A percentile compares a stretch with the other conserved stretches of the same genome.
Conservation (phyloP, 35 echinoderm and acorn worm genomes). For the Antedon bifida region DNA sequence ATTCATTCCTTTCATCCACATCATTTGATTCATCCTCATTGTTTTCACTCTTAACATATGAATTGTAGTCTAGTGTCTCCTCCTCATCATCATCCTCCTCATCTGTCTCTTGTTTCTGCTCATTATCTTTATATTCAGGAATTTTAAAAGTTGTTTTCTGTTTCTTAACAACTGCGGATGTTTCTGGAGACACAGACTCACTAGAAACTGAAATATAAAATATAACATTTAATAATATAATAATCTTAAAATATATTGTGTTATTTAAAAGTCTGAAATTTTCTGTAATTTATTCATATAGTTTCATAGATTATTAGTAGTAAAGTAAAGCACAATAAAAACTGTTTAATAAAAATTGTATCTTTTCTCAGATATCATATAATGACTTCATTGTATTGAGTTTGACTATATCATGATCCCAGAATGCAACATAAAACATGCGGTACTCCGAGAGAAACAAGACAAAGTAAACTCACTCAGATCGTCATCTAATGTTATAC, state of each 20-base stretch:
- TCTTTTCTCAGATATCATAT: neutral
- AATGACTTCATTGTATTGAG: neutral
- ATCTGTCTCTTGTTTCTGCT: neutral
- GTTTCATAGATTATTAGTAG: no score
- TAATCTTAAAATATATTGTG: no score
- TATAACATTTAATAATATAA: no score
- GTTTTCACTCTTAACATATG: neutral
- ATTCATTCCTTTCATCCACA: neutral
- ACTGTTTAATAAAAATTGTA: no score
- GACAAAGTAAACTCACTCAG: neutral
- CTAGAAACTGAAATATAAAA: no score
- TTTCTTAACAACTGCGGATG: neutral
- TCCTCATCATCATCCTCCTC: conserved; percentile 2
- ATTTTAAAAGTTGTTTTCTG: neutral
- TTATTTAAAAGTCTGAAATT: no score
- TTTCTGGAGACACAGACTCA: neutral
- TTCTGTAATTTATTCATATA: no score
- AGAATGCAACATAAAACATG: neutral
- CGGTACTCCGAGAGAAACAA: neutral
- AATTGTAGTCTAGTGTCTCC: neutral
- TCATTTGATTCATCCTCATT: neutral
- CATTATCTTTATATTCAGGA: neutral
- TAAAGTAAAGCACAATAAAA: no score
- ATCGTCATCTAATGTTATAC: neutral
- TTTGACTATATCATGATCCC: neutral